Base-by-base conservation (phyloP, 2,113 vertebrate species). In the Pelvicachromis taeniatus region DNA sequence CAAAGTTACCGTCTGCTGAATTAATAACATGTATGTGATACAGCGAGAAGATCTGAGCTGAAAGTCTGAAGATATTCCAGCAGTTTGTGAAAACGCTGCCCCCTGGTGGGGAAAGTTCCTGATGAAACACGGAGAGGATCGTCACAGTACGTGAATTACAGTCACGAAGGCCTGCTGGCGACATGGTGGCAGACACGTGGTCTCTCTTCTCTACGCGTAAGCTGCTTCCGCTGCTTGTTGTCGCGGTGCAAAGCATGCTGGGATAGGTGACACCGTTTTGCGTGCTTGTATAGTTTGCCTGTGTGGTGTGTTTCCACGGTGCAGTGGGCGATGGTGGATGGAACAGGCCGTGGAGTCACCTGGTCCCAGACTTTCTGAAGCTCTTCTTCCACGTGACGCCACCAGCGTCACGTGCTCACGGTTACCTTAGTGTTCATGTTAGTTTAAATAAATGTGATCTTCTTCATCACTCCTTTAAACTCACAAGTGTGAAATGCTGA, bases 1-100 rank as follows among this genome's bases (percentile, higher is more conserved):
- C 12, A 58, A 9, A 58, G 55, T 58, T 0, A 12, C 0, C 2
- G 1, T 38, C 33, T 40, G 61, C 61, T 40, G 31, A 13, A 65
- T 38, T 21, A 21, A 65, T 12, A 21, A 40, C 0, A 0, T 68
- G 40, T 23, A 42, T 68, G 35, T 68, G 7, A 5, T 2, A n/a
- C 3, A 13, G 35, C 16, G 35, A 23, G 38, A 42, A 33, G 29
- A 61, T 6, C 2, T 35, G 4, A 35, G 29, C 17, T 19, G 58
- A 61, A 65, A 14, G 35, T 21, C 35, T 40, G 61, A 68, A 23
- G 11, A 68, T 23, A 45, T 42, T 45, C 21, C 63, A 68, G 63
- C 63, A 68, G 12, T 3, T n/a, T 42, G 63, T 26, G n/a, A 45
- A 68, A 68, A 45, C 63, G 7, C 63, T 68, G 63, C 63, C 63